Conservation (phyloP, 2,888 invertebrate genomes). For the Rhynchonema sp. region DNA sequence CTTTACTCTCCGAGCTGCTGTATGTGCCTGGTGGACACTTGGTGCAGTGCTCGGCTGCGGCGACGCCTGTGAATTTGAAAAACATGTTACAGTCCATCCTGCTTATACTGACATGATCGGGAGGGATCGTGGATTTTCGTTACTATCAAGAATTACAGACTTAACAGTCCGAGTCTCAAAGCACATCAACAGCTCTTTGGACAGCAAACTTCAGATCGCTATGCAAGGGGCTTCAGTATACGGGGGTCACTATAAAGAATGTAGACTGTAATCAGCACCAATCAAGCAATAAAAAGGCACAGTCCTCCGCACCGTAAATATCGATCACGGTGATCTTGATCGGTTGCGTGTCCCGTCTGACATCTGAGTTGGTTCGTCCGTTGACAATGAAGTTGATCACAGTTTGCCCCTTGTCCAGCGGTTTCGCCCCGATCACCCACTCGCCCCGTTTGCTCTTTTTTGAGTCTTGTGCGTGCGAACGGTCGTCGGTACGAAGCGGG, state of each 20-base stretch:
- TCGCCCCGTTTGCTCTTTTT: neutral
- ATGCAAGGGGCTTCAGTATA: too few species aligned
- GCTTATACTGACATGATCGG: too few species aligned
- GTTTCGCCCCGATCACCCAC: neutral
- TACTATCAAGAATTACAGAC: too few species aligned
- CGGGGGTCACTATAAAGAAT: too few species aligned
- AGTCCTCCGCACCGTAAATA: neutral
- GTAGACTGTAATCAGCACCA: too few species aligned
- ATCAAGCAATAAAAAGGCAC: too few species aligned
- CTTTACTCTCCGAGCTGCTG: constrained; percentile 29
- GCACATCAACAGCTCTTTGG: too few species aligned
- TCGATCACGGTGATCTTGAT: neutral
- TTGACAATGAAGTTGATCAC: neutral
- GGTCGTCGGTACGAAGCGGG: neutral
- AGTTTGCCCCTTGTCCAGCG: neutral
- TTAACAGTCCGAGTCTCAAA: too few species aligned
- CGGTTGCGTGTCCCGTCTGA: neutral
- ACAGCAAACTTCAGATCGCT: too few species aligned
- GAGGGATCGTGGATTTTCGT: too few species aligned
- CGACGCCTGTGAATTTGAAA: constrained; percentile 39
- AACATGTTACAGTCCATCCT: too few species aligned
- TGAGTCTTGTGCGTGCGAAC: too few species aligned
- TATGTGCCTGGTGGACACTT: constrained; percentile 33
- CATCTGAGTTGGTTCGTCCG: neutral
- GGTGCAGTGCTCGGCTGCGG: constrained; percentile 37